Percentiles rank a stretch among this genome's conserved stretches.
phyloP scores from a whole-genome alignment of 2,113 vertebrate genomes.

The Hippocampus comes region DNA sequence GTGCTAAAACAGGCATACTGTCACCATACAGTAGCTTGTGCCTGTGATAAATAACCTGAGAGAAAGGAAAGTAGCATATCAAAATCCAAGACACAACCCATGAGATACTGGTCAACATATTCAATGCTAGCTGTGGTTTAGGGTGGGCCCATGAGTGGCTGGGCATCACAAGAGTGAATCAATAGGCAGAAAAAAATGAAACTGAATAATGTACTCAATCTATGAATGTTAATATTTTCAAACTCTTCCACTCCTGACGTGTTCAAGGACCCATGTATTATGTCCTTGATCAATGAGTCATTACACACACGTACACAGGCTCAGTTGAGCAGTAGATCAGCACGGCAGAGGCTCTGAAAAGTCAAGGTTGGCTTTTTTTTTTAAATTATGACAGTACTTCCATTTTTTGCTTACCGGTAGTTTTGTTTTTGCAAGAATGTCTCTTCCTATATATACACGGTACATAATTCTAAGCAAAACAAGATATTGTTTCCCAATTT shows the following conservation, averaged over 20 bases:
- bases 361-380: neutral
- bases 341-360: neutral
- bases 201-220: neutral
- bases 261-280: constrained; percentile 30
- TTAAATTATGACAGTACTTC: neutral
- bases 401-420: neutral
- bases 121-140: constrained; percentile 18
- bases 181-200: neutral
- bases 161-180: neutral
- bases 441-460: neutral
- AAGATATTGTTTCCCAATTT: too few species aligned
- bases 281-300: constrained; percentile 38
- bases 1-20: constrained; percentile 15
- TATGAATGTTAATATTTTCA: constrained; percentile 25
- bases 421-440: neutral
- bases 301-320: constrained; percentile 9
- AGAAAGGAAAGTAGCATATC: constrained; percentile 6
- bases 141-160: neutral
- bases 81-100: constrained; percentile 7
- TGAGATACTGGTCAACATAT: constrained; percentile 11
- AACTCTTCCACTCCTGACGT: constrained; percentile 25
- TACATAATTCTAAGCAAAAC: too few species aligned
- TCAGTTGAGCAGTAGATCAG: constrained; percentile 33
- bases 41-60: constrained; percentile 14
- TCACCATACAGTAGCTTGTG: constrained; percentile 4